phyloP scores from a whole-genome alignment of 2,797 vertebrate genomes.

The Anabas testudineus region DNA sequence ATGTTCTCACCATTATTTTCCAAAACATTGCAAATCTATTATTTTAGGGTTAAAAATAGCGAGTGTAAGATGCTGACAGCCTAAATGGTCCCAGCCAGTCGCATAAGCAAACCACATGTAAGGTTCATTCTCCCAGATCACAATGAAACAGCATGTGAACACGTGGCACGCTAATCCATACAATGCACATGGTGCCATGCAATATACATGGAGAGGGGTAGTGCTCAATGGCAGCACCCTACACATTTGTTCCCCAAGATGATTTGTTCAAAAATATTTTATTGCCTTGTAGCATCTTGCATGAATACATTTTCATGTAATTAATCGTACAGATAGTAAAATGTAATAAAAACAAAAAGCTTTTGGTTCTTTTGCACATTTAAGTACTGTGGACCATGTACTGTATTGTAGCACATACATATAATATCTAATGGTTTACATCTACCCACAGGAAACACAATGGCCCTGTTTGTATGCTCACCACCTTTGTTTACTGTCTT shows the following conservation, averaged over 20 bases:
- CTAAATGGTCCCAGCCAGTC: neutral
- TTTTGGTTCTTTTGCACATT: constrained; percentile 3
- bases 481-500: constrained; percentile 51
- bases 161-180: constrained; percentile 47
- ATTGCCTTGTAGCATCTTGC: constrained; percentile 1
- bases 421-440: neutral
- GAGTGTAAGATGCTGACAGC: constrained; percentile 22
- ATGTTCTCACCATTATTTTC: constrained; percentile 35
- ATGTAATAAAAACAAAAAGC: neutral
- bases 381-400: neutral
- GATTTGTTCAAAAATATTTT: constrained; percentile 13
- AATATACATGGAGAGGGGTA: constrained; percentile 60
- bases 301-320: constrained; percentile 6
- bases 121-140: constrained; percentile 15
- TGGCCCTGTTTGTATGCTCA: constrained; percentile 37
- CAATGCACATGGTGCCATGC: constrained; percentile 66
- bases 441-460: constrained; percentile 32
- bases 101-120: constrained; percentile 6
- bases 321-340: neutral
- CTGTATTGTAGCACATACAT: constrained; percentile 5
- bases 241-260: constrained; percentile 23
- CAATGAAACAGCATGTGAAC: constrained; percentile 43
- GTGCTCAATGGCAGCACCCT: constrained; percentile 22
- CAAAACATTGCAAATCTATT: constrained; percentile 50
- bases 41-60: constrained; percentile 51